Conservation (phyloP, 2,888 invertebrate species). For the Agonopterix heracliana region DNA sequence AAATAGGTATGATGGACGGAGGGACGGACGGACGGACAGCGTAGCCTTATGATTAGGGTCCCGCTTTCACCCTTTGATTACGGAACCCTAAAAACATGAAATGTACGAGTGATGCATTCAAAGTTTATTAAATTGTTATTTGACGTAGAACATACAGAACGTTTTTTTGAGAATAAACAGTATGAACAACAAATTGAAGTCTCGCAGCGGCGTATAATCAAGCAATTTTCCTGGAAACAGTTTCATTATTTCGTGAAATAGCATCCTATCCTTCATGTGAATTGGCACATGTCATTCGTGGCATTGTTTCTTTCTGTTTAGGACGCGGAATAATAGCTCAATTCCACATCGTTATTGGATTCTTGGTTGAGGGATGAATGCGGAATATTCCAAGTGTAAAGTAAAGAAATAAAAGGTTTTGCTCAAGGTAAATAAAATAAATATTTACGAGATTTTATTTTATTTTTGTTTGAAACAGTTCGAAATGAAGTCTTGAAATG, state of each 20-base stretch:
- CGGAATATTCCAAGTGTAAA: conserved; percentile 15
- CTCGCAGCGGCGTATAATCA: background rate
- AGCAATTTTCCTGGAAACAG: conserved; percentile 19
- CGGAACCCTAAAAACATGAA: too few relatives aligned
- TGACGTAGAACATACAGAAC: too few relatives aligned
- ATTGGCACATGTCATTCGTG: conserved; percentile 30
- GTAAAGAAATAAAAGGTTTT: conserved; percentile 6
- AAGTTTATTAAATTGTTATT: too few relatives aligned
- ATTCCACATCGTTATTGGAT: conserved; percentile 23
- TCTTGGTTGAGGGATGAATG: conserved; percentile 16
- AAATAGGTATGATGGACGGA: too few relatives aligned
- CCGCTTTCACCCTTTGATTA: too few relatives aligned
- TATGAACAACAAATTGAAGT: background rate
- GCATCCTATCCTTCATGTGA: conserved; percentile 20
- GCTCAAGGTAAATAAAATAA: background rate
- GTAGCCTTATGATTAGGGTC: too few relatives aligned
- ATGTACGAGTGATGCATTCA: too few relatives aligned
- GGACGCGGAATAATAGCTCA: conserved; percentile 21
- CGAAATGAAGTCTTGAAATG: too few relatives aligned
- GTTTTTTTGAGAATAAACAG: too few relatives aligned
- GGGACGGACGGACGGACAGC: too few relatives aligned
- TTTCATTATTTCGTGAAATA: conserved; percentile 24
- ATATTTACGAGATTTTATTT: too few relatives aligned
- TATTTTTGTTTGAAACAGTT: too few relatives aligned
- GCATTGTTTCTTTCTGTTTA: conserved; percentile 16